Evolutionary conservation across 2,797 vertebrate genomes (phyloP).

Genomic region (Pelobates cultripes): DNA sequence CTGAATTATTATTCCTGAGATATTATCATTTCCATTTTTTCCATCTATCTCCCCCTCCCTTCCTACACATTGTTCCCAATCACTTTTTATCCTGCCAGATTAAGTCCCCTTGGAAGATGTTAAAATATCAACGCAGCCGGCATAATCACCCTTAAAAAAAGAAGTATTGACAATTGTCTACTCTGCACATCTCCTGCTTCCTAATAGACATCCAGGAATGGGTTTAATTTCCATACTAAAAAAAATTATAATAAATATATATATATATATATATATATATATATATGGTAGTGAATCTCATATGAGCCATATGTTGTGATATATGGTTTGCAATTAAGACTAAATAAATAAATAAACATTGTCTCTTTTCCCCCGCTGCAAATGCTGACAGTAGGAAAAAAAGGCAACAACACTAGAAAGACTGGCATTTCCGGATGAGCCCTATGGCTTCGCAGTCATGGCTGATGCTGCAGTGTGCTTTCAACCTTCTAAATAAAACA

Average conservation of each 20-base stretch:
- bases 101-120: background rate
- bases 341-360: background rate
- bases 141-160: background rate
- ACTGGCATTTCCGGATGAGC: background rate
- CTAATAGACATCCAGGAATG: background rate
- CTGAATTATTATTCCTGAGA: background rate
- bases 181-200: background rate
- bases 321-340: slow-evolving; percentile 36
- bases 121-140: background rate
- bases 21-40: slow-evolving; percentile 17
- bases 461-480: slow-evolving; percentile 27
- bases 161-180: background rate
- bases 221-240: background rate
- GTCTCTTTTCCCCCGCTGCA: background rate
- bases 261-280: too few relatives aligned
- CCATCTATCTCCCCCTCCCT: background rate
- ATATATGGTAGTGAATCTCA: background rate
- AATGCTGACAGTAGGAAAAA: slow-evolving; percentile 21
- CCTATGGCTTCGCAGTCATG: slow-evolving; percentile 11
- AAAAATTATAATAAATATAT: background rate
- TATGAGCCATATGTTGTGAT: too few relatives aligned
- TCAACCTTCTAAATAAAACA: slow-evolving; percentile 8
- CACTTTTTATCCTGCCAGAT: background rate
- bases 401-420: slow-evolving; percentile 11
- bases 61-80: slow-evolving; percentile 3